Evolutionary conservation across 2,797 vertebrate species (phyloP).

Genomic region (Erethizon dorsatum): DNA sequence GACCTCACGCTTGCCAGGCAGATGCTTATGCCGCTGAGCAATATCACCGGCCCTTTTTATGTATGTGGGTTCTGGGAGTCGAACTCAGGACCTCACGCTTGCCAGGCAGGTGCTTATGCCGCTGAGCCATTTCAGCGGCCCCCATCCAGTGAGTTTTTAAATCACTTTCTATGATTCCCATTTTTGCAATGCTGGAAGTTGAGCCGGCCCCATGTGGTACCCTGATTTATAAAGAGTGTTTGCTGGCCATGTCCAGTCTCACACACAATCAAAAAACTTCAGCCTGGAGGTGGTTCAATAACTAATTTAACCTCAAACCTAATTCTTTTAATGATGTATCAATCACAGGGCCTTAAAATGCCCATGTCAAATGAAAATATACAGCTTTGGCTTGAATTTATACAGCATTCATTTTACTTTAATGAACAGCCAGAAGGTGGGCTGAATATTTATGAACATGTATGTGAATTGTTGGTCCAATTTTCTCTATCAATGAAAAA

Average conservation of each 20-base stretch:
- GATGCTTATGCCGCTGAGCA: no score
- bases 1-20: no score
- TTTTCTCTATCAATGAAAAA: neutral
- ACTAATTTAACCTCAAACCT: slow-evolving; percentile 90
- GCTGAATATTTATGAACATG: neutral
- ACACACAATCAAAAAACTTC: slow-evolving; percentile 79
- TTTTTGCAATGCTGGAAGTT: neutral
- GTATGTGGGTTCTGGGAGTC: no score
- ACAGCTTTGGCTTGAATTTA: slow-evolving; percentile 19
- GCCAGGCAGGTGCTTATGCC: no score
- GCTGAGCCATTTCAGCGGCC: no score
- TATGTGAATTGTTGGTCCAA: no score
- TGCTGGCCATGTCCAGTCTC: slow-evolving; percentile 49
- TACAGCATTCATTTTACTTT: slow-evolving; percentile 48
- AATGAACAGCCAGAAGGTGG: neutral
- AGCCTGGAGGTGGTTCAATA: slow-evolving; percentile 89
- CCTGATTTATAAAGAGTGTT: slow-evolving; percentile 82
- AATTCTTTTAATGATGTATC: slow-evolving; percentile 88
- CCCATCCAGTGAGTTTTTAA: neutral
- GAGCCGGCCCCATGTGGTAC: slow-evolving; percentile 60
- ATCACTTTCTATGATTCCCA: slow-evolving; percentile 10
- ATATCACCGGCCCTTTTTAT: no score
- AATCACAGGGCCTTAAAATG: slow-evolving; percentile 80
- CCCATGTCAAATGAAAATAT: slow-evolving; percentile 27
- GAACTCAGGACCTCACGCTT: no score